These are phyloP conservation scores for Trididemnum miniatum DNA, from an alignment of 23 tunicate species.

Conservation along the genomic window DNA sequence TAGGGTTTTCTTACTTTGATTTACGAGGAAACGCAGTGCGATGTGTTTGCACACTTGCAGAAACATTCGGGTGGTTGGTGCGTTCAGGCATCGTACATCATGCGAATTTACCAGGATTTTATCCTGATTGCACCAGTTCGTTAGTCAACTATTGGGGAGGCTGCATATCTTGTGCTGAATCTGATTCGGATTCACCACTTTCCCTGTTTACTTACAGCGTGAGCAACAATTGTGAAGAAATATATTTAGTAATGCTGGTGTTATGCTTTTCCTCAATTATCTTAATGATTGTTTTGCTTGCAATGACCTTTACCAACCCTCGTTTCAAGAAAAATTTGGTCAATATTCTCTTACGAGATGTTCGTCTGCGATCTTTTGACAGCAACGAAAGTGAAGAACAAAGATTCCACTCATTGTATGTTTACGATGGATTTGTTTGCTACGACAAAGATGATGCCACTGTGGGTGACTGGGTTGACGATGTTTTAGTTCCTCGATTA, in stretches of 20 bases:
- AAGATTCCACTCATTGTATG: neutral
- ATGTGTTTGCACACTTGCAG: slow-evolving; percentile 16
- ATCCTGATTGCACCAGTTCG: slow-evolving; percentile 13
- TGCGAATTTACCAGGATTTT: slow-evolving; percentile 11
- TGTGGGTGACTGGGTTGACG: slow-evolving; percentile 24
- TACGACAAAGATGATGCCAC: neutral
- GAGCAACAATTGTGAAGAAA: neutral
- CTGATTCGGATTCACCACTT: neutral
- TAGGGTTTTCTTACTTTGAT: slow-evolving; percentile 10
- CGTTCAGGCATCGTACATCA: neutral
- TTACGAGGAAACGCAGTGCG: slow-evolving; percentile 20
- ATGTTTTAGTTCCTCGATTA: neutral
- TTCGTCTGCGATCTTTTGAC: neutral
- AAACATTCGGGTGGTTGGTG: slow-evolving; percentile 25
- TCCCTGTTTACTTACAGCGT: slow-evolving; percentile 19
- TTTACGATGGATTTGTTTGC: slow-evolving; percentile 22
- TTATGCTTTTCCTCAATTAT: neutral
- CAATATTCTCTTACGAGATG: neutral
- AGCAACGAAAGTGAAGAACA: neutral
- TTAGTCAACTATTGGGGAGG: slow-evolving; percentile 34
- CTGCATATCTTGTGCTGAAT: slow-evolving; percentile 16
- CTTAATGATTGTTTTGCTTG: neutral
- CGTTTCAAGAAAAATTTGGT: neutral
- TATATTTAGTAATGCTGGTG: neutral
- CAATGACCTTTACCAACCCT: too few relatives aligned